Base-by-base conservation (phyloP, 2,888 invertebrate species). In the Diplazon laetatorius region DNA sequence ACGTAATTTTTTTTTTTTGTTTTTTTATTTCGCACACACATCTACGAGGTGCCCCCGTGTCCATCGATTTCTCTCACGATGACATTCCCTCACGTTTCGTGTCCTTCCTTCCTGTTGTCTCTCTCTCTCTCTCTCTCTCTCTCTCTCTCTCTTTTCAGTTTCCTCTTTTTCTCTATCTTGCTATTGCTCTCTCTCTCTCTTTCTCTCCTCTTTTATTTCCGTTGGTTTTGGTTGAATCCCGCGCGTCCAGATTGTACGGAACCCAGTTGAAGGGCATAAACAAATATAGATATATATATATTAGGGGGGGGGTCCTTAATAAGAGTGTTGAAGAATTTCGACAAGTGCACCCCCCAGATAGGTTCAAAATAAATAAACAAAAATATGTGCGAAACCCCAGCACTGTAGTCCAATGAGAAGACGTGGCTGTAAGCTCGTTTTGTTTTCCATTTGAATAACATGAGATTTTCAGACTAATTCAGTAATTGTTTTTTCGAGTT, bases 1-100 rank as follows among this genome's bases (percentile, higher is more conserved):
- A n/a, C 20, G 37, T 82, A 74, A 77, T 78, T 76, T 63, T 73
- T 81, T 74, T 76, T 30, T 57, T 71, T 80, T 74, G 68, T 69
- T 78, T 65, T 69, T 71, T n/a, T n/a, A n/a, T n/a, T n/a, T n/a
- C n/a, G n/a, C n/a, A n/a, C n/a, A n/a, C n/a, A n/a, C n/a, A n/a
- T n/a, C n/a, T n/a, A n/a, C n/a, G n/a, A n/a, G n/a, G n/a, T 79
- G 60, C 44, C 57, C 22, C 68, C 50, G 1, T 69, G 74, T 59
- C 72, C 66, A 66, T 74, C 60, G 62, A 62, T 52, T 55, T 69
- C 78, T 65, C 77, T 60, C 72, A 46, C 65, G 60, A 52, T 18
- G 39, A 66, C 57, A 81, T 80, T 76, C 65, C 78, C 81, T 82
- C 79, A 71, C 72, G 62, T 57, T 52, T 44, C 20, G 44, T 18